These are phyloP conservation scores for Crambe crambe DNA, from an alignment of 37 sponge, comb jelly and placozoan genomes.

Conservation along the genomic window DNA sequence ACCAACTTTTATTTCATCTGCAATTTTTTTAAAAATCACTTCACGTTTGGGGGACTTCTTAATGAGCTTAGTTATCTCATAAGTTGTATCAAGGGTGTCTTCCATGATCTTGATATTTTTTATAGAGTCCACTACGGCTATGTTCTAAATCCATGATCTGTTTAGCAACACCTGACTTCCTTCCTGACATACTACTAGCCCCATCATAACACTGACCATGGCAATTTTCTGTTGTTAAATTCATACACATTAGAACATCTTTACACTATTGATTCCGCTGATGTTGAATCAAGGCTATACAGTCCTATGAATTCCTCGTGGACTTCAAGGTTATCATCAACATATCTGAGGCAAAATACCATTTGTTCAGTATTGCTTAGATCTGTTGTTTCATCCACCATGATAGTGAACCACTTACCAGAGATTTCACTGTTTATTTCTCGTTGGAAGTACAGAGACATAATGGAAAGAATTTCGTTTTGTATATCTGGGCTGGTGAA, in stretches of 20 bases:
- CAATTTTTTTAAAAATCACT: too few relatives aligned
- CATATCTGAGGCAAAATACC: constrained; percentile 49
- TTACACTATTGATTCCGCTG: constrained; percentile 29
- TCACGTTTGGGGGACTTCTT: constrained; percentile 62
- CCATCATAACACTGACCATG: constrained; percentile 64
- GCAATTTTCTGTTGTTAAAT: constrained; percentile 39
- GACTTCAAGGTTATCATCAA: constrained; percentile 30
- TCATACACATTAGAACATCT: constrained; percentile 43
- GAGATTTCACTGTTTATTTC: constrained; percentile 24
- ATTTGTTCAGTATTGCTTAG: constrained; percentile 53
- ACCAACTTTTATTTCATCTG: constrained; percentile 22
- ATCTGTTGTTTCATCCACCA: constrained; percentile 42
- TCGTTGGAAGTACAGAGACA: constrained; percentile 26
- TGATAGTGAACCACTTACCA: constrained; percentile 18
- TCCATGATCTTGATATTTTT: too few relatives aligned
- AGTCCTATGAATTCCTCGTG: constrained; percentile 58
- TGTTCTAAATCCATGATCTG: constrained; percentile 39
- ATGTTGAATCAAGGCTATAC: constrained; percentile 34
- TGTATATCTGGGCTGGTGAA: constrained; percentile 42
- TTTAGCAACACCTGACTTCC: constrained; percentile 51
- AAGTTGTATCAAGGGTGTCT: constrained; percentile 44
- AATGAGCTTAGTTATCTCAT: constrained; percentile 52
- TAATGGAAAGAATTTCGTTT: constrained; percentile 33
- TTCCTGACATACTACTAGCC: constrained; percentile 60
- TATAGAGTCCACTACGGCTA: constrained; percentile 19